Evolutionary conservation across 2,113 vertebrate genomes (phyloP), one percentile per base, ranked within the genome.

Genomic region (Drymodes brunneopygia): DNA sequence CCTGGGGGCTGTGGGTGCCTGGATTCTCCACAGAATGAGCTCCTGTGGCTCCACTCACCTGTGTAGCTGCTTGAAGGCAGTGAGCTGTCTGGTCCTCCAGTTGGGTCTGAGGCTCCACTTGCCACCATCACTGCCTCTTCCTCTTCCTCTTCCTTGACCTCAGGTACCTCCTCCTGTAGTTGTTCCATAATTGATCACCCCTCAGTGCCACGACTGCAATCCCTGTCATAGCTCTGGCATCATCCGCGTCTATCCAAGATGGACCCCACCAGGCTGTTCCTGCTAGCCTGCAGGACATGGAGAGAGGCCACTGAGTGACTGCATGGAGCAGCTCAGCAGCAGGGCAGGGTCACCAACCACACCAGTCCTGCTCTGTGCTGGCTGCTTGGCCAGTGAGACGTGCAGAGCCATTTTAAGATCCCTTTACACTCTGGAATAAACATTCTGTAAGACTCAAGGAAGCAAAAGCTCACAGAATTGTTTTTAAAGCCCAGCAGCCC

Each of bases 171-270:
- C 98, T 98, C 97, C 95, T 97, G 98, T 96, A 96, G 97, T 97
- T 98, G 98, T 97, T 98, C 98, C 98, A 98, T 98, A 98, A 97
- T 82, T 97, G 98, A 97, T 96, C 96, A 97, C 97, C 97, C 97
- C 97, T 98, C 96, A 96, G 97, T 87, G 91, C 98, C 98, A 97
- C 96, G 79, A 96, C 98, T 98, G 97, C 98, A 97, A 90, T 97
- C 97, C 97, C 96, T 97, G 97, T 98, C 98, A 98, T 98, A 98
- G 98, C 97, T 98, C 98, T 97, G 98, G 98, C 98, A 98, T 98
- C 98, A 97, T 98, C 98, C 93, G 96, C 14, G 85, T 96, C 97
- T 97, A 95, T 79, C 90, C 61, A 77, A 97, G 97, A 97, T 48
- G 97, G 98, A 97, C 96, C 96, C 97, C 95, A 86, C 87, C 96